Percentiles rank a stretch among this genome's conserved stretches.
Conservation (phyloP, 2,888 invertebrate species). For the Nomada flava region DNA sequence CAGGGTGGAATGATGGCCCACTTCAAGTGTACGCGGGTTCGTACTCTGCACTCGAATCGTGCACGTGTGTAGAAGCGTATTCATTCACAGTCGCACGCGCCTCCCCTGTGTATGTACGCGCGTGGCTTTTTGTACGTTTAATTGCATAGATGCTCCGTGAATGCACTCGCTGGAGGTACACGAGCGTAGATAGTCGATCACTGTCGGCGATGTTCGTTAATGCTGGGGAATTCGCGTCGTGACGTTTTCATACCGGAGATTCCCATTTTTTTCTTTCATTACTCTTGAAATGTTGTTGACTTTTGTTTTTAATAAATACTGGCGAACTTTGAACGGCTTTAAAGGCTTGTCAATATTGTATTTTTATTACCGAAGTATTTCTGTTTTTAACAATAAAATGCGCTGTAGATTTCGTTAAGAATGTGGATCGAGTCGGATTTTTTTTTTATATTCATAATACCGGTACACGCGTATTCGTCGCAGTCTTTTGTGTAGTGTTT, state of each 20-base stretch:
- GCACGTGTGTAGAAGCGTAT: slow-evolving; percentile 37
- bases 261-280: not conserved
- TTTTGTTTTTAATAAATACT: no score
- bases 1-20: slow-evolving; percentile 52
- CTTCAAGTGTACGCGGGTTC: slow-evolving; percentile 55
- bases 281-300: not conserved
- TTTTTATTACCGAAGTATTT: no score
- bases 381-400: no score
- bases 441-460: no score
- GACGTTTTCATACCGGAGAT: not conserved
- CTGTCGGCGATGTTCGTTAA: slow-evolving; percentile 8
- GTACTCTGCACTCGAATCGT: slow-evolving; percentile 37
- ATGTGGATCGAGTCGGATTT: no score
- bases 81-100: slow-evolving; percentile 37
- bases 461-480: no score
- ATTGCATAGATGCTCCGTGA: slow-evolving; percentile 66
- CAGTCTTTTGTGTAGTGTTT: not conserved
- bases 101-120: slow-evolving; percentile 36
- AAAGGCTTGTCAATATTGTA: no score
- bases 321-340: no score
- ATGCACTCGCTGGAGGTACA: slow-evolving; percentile 34
- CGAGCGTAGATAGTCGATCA: slow-evolving; percentile 12
- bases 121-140: slow-evolving; percentile 53
- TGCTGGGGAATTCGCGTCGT: not conserved
- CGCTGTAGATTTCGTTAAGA: no score